Evolutionary conservation across 2,797 vertebrate genomes (phyloP).

Genomic region (Sebastes jordani): DNA sequence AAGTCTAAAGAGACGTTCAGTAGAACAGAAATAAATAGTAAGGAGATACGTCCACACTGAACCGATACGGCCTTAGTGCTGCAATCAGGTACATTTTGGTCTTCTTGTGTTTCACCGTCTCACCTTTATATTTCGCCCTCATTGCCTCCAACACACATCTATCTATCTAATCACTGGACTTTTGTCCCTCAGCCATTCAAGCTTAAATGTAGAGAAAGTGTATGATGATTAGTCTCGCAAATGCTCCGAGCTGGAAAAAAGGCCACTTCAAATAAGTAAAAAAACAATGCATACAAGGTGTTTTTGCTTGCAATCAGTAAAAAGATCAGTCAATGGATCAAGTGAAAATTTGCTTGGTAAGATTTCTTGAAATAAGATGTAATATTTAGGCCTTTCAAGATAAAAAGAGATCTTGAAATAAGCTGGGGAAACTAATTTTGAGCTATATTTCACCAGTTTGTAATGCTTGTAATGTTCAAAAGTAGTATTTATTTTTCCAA

Average conservation of each 20-base stretch:
- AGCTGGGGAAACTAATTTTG: too few species aligned
- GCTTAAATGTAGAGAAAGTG: not conserved
- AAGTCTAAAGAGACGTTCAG: not conserved
- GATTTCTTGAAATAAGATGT: too few species aligned
- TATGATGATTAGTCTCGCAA: not conserved
- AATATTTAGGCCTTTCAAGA: too few species aligned
- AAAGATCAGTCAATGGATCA: too few species aligned
- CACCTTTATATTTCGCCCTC: not conserved
- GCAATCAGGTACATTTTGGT: conserved; percentile 12
- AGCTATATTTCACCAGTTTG: too few species aligned
- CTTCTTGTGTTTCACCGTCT: conserved; percentile 16
- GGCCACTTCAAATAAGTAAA: too few species aligned
- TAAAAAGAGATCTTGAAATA: too few species aligned
- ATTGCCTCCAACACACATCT: not conserved
- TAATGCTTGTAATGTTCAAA: too few species aligned
- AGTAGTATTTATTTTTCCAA: too few species aligned
- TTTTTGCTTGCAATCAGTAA: too few species aligned
- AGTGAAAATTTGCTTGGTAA: too few species aligned
- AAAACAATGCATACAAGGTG: too few species aligned
- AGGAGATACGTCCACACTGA: not conserved
- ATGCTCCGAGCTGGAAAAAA: not conserved
- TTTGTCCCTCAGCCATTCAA: not conserved
- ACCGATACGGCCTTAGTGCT: not conserved
- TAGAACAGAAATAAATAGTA: not conserved
- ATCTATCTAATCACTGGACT: not conserved